phyloP scores from a whole-genome alignment of 2,113 vertebrate species.

The Podarcis raffonei region DNA sequence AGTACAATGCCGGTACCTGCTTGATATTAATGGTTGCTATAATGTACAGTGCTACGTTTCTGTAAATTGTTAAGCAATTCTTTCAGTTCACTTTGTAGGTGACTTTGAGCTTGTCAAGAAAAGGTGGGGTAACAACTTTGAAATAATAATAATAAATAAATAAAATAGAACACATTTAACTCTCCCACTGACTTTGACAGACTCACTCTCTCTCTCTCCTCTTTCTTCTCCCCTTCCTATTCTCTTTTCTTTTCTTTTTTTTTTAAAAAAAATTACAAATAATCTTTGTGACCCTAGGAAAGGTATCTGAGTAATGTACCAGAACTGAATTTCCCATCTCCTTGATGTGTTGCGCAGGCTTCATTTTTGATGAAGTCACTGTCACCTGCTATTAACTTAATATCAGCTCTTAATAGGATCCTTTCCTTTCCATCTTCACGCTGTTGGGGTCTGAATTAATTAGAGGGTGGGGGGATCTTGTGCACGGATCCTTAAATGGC shows the following conservation, averaged over 20 bases:
- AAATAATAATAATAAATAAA: neutral
- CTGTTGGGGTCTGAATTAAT: constrained; percentile 83
- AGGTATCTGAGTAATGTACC: constrained; percentile 84
- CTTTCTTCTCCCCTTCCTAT: no score
- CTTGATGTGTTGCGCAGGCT: constrained; percentile 78
- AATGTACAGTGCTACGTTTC: no score
- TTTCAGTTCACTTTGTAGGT: neutral
- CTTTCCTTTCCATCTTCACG: constrained; percentile 78
- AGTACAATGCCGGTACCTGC: no score
- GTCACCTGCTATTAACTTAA: constrained; percentile 87
- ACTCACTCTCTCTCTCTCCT: constrained; percentile 38
- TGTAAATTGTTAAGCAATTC: neutral
- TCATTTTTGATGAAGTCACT: constrained; percentile 85
- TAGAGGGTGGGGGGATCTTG: constrained; percentile 68
- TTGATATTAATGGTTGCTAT: no score
- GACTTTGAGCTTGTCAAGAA: neutral
- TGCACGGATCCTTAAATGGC: constrained; percentile 77
- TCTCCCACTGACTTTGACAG: constrained; percentile 69
- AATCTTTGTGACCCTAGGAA: constrained; percentile 83
- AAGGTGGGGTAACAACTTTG: neutral
- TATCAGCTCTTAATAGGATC: constrained; percentile 84
- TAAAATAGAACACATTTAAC: neutral
- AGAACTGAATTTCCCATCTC: constrained; percentile 85
- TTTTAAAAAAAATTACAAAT: constrained; percentile 83
- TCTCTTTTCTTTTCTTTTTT: constrained; percentile 56